Base-by-base conservation (phyloP, 2,888 invertebrate genomes). In the Pristionchus japonicus region DNA sequence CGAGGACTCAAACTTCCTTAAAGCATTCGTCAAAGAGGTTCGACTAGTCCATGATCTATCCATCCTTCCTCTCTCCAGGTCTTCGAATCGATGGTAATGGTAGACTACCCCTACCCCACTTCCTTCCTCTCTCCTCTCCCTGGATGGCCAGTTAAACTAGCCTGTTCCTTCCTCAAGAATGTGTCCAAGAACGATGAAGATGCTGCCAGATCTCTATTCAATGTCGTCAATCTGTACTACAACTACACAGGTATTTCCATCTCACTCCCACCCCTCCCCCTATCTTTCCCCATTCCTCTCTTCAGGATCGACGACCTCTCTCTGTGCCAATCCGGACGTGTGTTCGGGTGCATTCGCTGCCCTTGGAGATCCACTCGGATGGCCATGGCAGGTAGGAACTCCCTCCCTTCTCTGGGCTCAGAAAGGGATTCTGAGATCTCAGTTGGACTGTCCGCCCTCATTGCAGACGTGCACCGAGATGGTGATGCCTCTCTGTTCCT, bases 401-500 rank as follows among this genome's bases (percentile, higher is more conserved):
- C n/a, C n/a, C n/a, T n/a, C n/a, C n/a, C n/a, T n/a, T n/a, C n/a
- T n/a, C n/a, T n/a, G n/a, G n/a, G n/a, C n/a, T n/a, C n/a, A n/a
- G n/a, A n/a, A n/a, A n/a, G n/a, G n/a, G n/a, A n/a, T n/a, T n/a
- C n/a, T n/a, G n/a, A n/a, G n/a, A n/a, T n/a, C n/a, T n/a, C n/a
- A n/a, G n/a, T n/a, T n/a, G n/a, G n/a, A n/a, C n/a, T n/a, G n/a
- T n/a, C n/a, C n/a, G n/a, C n/a, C n/a, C n/a, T n/a, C n/a, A n/a
- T 80, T 92, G 87, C 95, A 97, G 97, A 96, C 97, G 0, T 99
- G 99, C 94, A 97, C 98, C 40, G 98, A 99, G 95, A 98, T 99
- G 97, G 97, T 98, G 89, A 98, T 98, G 97, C 98, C 98, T 0
- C 96, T 97, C 96, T 98, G 98, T 95, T 95, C 96, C 15, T 96